Base-by-base conservation (phyloP, 2,797 vertebrate species). In the Ispidina picta region DNA sequence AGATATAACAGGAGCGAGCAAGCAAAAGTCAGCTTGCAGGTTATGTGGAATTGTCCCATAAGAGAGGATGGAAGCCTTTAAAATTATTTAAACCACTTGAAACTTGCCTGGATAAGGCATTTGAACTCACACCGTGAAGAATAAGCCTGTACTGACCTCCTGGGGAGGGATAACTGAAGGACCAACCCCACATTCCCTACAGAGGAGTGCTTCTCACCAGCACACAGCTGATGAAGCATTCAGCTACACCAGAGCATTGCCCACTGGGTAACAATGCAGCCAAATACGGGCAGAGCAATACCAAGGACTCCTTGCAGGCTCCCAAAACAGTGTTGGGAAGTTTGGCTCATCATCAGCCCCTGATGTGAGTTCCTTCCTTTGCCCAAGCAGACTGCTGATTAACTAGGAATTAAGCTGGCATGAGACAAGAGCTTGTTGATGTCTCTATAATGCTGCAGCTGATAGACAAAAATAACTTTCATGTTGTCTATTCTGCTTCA, bases 391-490 rank as follows among this genome's bases (percentile, higher is more conserved):
- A 77, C 86, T 94, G 90, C 90, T 95, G 92, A 95, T 95, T 94
- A 95, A 94, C 92, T 92, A 92, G 95, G 92, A 95, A 95, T 95
- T 92, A 95, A 96, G 92, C 94, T 95, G 94, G 93, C 94, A 94
- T 84, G 93, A 96, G 92, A 95, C 90, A 93, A 94, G 90, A 91
- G 74, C 81, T 88, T 54, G 59, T 79, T 95, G 93, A 95, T 96
- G 92, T 95, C 91, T 95, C 95, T 95, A 94, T 95, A 96, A 95
- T 87, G 91, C 88, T 85, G 92, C 92, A 86, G 92, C 88, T 94
- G 92, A 95, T 86, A 90, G 68, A 95, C 68, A 95, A 96, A 95
- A 96, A 90, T 94, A 95, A 95, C 86, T 95, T 95, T 33, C 23
- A 13, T 51, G 28, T 81, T 91, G 54, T 83, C 87, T 89, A 31